A percentile compares a stretch with the other conserved stretches of the same genome.
phyloP scores from a whole-genome alignment of 2,797 vertebrate species.

The Cirrhinus molitorella region DNA sequence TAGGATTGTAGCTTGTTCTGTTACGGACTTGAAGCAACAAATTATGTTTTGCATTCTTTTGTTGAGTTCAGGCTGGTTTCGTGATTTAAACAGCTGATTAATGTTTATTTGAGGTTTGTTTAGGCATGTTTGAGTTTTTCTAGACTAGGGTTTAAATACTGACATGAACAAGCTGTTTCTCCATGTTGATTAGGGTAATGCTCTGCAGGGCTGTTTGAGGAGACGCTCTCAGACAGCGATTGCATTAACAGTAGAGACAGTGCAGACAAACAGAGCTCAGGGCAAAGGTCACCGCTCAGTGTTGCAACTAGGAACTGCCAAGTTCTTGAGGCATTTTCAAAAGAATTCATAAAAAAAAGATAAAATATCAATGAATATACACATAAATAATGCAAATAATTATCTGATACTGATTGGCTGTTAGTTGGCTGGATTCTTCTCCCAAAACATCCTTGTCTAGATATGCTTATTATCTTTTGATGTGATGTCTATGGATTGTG shows the following conservation, averaged over 20 bases:
- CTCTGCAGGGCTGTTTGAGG: neutral
- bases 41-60: too few species aligned
- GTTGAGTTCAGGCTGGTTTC: neutral
- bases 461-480: too few species aligned
- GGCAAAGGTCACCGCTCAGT: slow-evolving; percentile 43
- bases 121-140: neutral
- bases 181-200: neutral
- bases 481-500: neutral
- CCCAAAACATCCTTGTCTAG: neutral
- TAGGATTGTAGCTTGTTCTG: neutral
- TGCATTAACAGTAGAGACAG: slow-evolving; percentile 13
- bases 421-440: neutral
- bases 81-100: neutral
- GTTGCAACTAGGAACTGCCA: slow-evolving; percentile 33
- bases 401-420: too few species aligned
- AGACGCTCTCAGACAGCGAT: neutral
- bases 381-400: too few species aligned
- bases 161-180: neutral
- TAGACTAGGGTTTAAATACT: neutral
- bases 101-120: neutral
- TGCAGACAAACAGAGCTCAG: slow-evolving; percentile 33
- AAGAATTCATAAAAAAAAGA: too few species aligned
- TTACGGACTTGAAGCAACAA: neutral
- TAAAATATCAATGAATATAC: too few species aligned
- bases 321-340: neutral